Conservation (phyloP, 37 sponge, comb jelly and placozoan genomes). For the Agelas oroides region DNA sequence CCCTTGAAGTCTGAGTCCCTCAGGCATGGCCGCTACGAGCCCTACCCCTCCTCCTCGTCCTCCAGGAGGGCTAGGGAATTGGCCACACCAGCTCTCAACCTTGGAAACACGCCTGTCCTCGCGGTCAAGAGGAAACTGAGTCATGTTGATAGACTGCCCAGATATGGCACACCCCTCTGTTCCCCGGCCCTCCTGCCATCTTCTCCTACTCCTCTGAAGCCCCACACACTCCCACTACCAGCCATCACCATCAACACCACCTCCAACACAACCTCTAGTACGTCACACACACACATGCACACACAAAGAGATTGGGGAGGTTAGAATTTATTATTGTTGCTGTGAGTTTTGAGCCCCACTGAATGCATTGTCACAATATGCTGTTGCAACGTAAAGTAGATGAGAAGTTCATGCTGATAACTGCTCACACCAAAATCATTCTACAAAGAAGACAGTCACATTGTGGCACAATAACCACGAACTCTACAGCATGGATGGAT, state of each 20-base stretch:
- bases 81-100: conserved; percentile 47
- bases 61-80: conserved; percentile 36
- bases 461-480: no score
- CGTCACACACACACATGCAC: background rate
- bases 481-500: no score
- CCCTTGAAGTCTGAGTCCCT: conserved; percentile 8
- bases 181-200: conserved; percentile 59
- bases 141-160: conserved; percentile 42
- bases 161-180: conserved; percentile 73
- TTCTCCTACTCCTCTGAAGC: conserved; percentile 43
- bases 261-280: background rate
- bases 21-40: conserved; percentile 39
- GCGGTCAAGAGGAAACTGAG: conserved; percentile 36
- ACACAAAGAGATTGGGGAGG: no score
- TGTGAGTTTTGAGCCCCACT: no score
- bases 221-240: conserved; percentile 5
- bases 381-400: no score
- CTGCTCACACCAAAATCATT: no score
- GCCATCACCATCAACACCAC: conserved; percentile 1
- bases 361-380: no score
- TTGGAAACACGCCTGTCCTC: conserved; percentile 37
- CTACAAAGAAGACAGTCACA: no score
- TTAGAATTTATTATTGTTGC: no score
- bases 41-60: conserved; percentile 8
- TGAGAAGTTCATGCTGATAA: no score